A percentile compares a stretch with the other conserved stretches of the same genome.
These are phyloP conservation scores for Napeogenes inachia DNA, from an alignment of 2,888 invertebrate species.

Conservation along the genomic window DNA sequence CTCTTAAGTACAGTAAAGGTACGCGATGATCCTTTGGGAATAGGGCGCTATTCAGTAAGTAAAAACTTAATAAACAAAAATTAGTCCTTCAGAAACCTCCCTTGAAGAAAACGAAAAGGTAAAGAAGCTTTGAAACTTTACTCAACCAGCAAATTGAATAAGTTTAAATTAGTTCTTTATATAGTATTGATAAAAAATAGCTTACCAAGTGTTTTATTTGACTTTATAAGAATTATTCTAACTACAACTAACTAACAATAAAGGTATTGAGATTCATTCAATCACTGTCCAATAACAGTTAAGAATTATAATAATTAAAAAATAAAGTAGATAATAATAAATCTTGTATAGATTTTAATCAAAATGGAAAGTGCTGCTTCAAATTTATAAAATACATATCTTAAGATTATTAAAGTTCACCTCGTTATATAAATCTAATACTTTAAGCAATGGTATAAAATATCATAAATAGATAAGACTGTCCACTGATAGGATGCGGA, in stretches of 20 bases:
- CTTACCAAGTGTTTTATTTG: too few relatives aligned
- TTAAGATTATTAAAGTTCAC: too few relatives aligned
- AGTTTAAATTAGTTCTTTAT: slow-evolving; percentile 34
- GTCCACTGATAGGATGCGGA: slow-evolving; percentile 37
- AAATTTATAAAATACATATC: too few relatives aligned
- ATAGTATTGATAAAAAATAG: slow-evolving; percentile 6
- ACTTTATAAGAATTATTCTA: too few relatives aligned
- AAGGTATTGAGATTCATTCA: too few relatives aligned
- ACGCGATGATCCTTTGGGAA: slow-evolving; percentile 8
- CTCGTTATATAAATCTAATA: neutral
- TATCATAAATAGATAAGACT: slow-evolving; percentile 19
- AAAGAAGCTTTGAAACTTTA: slow-evolving; percentile 28
- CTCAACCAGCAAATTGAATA: slow-evolving; percentile 32
- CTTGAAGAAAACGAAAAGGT: slow-evolving; percentile 10
- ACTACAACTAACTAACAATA: too few relatives aligned
- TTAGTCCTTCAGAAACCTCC: slow-evolving; percentile 13
- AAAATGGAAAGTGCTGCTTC: too few relatives aligned
- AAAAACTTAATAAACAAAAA: slow-evolving; percentile 20
- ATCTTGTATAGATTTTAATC: too few relatives aligned
- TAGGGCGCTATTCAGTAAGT: slow-evolving; percentile 11
- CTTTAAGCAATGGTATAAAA: neutral
- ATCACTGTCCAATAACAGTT: too few relatives aligned
- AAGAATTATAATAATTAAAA: too few relatives aligned
- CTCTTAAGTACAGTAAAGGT: neutral
- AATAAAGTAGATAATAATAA: too few relatives aligned